Evolutionary conservation across 64 coral and sea anemone genomes (phyloP).

Genomic region (Hydrozoanthus tunicans): DNA sequence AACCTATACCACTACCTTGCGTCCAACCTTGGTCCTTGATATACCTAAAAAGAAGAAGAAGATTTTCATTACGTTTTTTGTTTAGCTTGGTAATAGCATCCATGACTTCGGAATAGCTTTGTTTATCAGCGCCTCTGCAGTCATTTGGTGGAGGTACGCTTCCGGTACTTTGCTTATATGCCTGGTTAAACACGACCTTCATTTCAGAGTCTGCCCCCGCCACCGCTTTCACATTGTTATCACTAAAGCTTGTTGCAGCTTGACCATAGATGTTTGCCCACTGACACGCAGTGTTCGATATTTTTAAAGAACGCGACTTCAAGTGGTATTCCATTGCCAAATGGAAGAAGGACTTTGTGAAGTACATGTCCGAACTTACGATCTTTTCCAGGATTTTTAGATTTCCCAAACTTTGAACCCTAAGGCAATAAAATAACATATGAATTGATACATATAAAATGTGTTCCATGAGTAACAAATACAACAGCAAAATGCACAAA

Average conservation of each 20-base stretch:
- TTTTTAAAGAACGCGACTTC: conserved; percentile 25
- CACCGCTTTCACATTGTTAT: background rate
- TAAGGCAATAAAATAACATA: background rate
- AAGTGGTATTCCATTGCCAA: conserved; percentile 61
- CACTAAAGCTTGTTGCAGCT: background rate
- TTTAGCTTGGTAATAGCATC: too few relatives aligned
- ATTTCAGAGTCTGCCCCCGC: background rate
- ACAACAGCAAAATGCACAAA: too few relatives aligned
- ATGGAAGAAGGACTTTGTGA: conserved; percentile 56
- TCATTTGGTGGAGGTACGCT: too few relatives aligned
- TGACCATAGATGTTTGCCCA: background rate
- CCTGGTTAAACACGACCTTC: background rate
- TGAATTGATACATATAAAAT: too few relatives aligned
- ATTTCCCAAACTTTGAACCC: conserved; percentile 14
- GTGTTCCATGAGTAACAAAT: too few relatives aligned
- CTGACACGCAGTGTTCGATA: background rate
- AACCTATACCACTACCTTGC: too few relatives aligned
- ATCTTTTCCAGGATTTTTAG: background rate
- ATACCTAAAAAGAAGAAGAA: too few relatives aligned
- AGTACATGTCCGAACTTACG: conserved; percentile 45
- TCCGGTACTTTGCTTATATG: too few relatives aligned
- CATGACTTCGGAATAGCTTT: too few relatives aligned
- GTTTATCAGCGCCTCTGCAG: too few relatives aligned
- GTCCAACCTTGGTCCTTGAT: too few relatives aligned
- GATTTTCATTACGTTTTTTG: too few relatives aligned